phyloP scores from a whole-genome alignment of 37 sponge, comb jelly and placozoan species.

The Aphrocallistes beatrix region DNA sequence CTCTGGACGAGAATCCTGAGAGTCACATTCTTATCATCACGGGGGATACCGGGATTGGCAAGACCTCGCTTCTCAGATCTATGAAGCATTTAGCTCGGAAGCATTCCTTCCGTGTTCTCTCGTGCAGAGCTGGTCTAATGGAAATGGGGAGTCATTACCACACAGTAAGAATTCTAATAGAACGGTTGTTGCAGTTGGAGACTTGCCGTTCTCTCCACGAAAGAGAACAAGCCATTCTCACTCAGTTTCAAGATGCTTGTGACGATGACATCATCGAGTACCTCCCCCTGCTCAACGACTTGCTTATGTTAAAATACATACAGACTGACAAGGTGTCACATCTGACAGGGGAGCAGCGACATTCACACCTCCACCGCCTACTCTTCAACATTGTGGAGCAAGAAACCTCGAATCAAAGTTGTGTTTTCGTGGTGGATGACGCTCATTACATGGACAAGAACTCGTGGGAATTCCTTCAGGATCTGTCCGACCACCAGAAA shows the following conservation, averaged over 20 bases:
- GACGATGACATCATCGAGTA: constrained; percentile 33
- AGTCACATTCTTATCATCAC: constrained; percentile 39
- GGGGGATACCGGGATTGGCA: constrained; percentile 62
- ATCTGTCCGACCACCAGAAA: constrained; percentile 54
- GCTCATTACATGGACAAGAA: constrained; percentile 83
- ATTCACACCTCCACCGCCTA: constrained; percentile 34
- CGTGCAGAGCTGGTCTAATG: constrained; percentile 49
- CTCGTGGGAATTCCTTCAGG: constrained; percentile 76
- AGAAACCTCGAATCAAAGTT: constrained; percentile 24
- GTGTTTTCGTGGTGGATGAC: constrained; percentile 72
- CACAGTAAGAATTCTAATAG: constrained; percentile 61
- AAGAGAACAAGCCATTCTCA: constrained; percentile 48
- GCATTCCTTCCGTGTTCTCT: constrained; percentile 47
- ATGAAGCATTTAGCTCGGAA: constrained; percentile 26
- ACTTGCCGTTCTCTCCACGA: constrained; percentile 47
- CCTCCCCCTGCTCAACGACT: constrained; percentile 67
- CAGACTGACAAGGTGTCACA: constrained; percentile 38
- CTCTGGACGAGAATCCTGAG: constrained; percentile 23
- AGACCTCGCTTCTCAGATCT: constrained; percentile 60
- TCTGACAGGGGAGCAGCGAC: constrained; percentile 31
- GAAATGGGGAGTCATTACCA: constrained; percentile 73
- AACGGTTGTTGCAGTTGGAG: constrained; percentile 57
- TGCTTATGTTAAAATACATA: constrained; percentile 54
- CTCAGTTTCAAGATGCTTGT: constrained; percentile 25
- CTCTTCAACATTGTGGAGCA: constrained; percentile 57